Base-by-base conservation (phyloP, 1,140 invertebrate species). In the Atta cephalotes region DNA sequence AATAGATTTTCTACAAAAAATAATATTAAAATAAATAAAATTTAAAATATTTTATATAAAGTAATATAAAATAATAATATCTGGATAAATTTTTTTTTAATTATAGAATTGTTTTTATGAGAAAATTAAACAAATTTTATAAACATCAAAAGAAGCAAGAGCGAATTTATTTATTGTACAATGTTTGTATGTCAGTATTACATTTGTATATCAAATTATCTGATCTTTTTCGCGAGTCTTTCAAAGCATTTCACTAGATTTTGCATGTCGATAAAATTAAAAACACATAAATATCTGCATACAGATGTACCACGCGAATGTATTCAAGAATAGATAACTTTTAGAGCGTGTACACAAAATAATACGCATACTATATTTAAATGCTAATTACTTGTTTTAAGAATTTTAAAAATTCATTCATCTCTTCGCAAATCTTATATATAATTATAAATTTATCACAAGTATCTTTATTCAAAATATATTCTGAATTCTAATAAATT, bases 321-420 rank as follows among this genome's bases (percentile, higher is more conserved):
- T 9, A 10, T 77, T 21, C 7, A 63, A 63, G 35, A 45, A 45
- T 10, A 45, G 9, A 28, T 78, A 78, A 78, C 49, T 77, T 65
- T 6, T 28, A 65, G 16, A 78, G 3, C 16, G 16, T n/a, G 45
- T 5, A 45, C 2, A 45, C 9, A 10, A 9, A 45, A 45, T 45
- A 45, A 45, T 45, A 45, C 9, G 1, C 39, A 45, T 10, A 45
- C 39, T 45, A 9, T 45, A 45, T 45, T 45, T 45, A 45, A 45
- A 45, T 45, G 9, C 9, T 45, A 45, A 45, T 45, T 10, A 45
- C 10, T 45, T 45, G 39, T 9, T 45, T 45, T 3, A 45, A 45
- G 39, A 45, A 45, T 3, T 45, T 3, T 10, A 45, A 45, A 45
- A 45, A 45, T 10, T 45, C 9, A 45, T 45, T 10, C 2, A 10